Evolutionary conservation across 2,113 vertebrate genomes (phyloP), one percentile per base, ranked within the genome.

Genomic region (Hypomesus transpacificus): DNA sequence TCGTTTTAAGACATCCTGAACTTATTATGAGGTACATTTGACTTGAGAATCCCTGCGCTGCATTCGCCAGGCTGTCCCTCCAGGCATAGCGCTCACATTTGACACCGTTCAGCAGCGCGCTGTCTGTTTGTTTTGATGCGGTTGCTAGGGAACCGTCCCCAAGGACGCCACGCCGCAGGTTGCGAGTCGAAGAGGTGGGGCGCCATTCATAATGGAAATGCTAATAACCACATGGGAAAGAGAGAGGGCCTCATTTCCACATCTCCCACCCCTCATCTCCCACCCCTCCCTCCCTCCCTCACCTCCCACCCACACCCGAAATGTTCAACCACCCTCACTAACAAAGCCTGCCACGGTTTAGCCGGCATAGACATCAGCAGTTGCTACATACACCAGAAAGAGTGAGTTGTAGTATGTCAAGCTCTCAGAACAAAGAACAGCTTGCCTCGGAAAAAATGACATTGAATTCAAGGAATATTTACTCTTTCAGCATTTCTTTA

Each of bases 91-190:
- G 18, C 76, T 87, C 69, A 71, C 74, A 75, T 86, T 80, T 78
- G 76, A 83, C 84, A 81, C 76, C 73, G 18, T 74, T 62, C 66
- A 78, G 71, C 70, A 71, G 70, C 39, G 65, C 8, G 6, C 74
- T 73, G 82, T 68, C 74, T 84, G 78, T 82, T 85, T 82, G 77
- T 89, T 86, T 85, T 82, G 82, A 85, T 84, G 63, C 68, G 8
- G 89, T 90, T 91, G 89, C 89, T 88, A 91, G 79, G 90, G 71
- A 90, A 90, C 87, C 75, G 67, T 86, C 81, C 84, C 84, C 76
- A 80, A 85, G 84, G 83, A 86, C 31, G 76, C 71, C 54, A 79
- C 26, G 70, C 75, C 74, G 57, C 70, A 80, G 78, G 80, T 85
- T 81, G 64, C 39, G 70, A 70, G 75, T 71, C 16, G 68, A 21